Evolutionary conservation across 2,888 invertebrate genomes (phyloP).

Genomic region (Stratiomys singularior): DNA sequence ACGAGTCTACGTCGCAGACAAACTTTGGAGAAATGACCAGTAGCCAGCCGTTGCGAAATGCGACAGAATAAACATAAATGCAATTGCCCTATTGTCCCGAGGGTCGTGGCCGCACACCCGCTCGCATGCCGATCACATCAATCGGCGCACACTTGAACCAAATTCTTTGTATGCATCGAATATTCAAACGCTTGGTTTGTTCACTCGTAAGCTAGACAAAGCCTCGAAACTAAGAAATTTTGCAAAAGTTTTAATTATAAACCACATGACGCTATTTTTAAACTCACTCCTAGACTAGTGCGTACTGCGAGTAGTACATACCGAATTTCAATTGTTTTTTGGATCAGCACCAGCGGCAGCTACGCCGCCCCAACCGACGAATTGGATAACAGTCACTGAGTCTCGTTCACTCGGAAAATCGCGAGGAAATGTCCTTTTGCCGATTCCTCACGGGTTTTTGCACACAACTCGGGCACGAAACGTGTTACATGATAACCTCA

Average conservation of each 20-base stretch:
- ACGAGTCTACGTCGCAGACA: neutral
- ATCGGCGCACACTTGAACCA: constrained; percentile 25
- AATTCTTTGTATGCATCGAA: constrained; percentile 16
- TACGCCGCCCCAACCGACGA: neutral
- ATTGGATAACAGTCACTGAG: neutral
- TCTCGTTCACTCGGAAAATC: neutral
- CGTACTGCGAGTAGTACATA: neutral
- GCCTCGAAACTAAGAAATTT: neutral
- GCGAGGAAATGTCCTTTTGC: neutral
- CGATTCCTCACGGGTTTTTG: neutral
- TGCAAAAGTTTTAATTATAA: constrained; percentile 28
- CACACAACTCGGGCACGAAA: constrained; percentile 7
- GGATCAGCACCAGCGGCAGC: neutral
- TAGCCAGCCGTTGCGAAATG: neutral
- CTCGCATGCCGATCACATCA: neutral
- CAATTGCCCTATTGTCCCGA: neutral
- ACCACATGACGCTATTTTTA: constrained; percentile 42
- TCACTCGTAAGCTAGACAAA: neutral
- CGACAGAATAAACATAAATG: neutral
- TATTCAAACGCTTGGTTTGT: neutral
- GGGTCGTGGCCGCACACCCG: neutral
- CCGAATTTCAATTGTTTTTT: neutral
- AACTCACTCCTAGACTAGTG: neutral
- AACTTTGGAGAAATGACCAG: neutral
- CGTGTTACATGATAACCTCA: constrained; percentile 46